Conservation (phyloP, 2,888 invertebrate genomes). For the Entomobrya multifasciata region DNA sequence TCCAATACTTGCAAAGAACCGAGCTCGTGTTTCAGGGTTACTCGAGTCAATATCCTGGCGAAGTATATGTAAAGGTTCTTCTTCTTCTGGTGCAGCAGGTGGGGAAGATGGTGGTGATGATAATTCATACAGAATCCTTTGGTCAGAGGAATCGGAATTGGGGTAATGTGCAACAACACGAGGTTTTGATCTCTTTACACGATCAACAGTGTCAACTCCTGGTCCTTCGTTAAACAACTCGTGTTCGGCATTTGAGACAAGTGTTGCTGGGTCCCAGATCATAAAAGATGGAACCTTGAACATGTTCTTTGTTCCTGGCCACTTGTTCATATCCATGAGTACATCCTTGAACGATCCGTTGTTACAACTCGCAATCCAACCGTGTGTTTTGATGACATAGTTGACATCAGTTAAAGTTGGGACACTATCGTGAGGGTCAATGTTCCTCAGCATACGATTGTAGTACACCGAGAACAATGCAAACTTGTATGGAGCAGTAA, state of each 20-base stretch:
- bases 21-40: too few species aligned
- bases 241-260: not conserved
- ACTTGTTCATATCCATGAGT: too few species aligned
- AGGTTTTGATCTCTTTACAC: not conserved
- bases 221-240: not conserved
- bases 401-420: not conserved
- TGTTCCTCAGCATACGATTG: not conserved
- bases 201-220: not conserved
- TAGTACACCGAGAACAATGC: not conserved
- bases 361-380: not conserved
- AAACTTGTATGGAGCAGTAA: slow-evolving; percentile 45
- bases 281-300: not conserved
- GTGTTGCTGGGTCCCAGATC: not conserved
- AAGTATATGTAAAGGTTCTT: too few species aligned
- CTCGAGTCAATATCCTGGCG: too few species aligned
- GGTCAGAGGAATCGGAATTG: not conserved
- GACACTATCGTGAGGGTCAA: not conserved
- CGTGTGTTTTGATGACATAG: not conserved
- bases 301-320: not conserved
- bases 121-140: too few species aligned
- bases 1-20: too few species aligned
- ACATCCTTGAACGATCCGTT: not conserved
- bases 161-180: not conserved
- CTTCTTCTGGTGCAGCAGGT: too few species aligned
- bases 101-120: too few species aligned